These are phyloP conservation scores for Encarsia formosa DNA, from an alignment of 2,888 invertebrate genomes.

Conservation along the genomic window DNA sequence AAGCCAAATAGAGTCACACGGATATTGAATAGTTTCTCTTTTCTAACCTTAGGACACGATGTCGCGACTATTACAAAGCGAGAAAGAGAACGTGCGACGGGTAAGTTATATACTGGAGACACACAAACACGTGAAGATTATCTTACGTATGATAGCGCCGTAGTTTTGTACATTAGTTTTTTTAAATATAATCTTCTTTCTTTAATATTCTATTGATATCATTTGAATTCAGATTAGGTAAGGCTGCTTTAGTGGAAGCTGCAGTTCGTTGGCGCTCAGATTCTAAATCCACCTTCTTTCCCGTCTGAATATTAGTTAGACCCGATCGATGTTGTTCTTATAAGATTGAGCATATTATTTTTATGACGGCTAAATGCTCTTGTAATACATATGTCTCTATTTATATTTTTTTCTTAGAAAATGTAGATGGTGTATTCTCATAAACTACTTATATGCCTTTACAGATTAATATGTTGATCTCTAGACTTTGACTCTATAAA, in stretches of 20 bases:
- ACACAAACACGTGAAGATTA: too few species aligned
- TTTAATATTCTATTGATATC: slow-evolving; percentile 11
- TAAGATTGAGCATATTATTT: slow-evolving; percentile 12
- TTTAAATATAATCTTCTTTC: slow-evolving; percentile 18
- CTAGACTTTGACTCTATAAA: too few species aligned
- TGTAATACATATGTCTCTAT: too few species aligned
- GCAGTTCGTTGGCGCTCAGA: slow-evolving; percentile 32
- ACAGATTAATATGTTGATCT: too few species aligned
- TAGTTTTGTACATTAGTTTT: slow-evolving; percentile 25
- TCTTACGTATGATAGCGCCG: too few species aligned
- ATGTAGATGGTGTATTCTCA: too few species aligned
- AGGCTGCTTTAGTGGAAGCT: slow-evolving; percentile 34
- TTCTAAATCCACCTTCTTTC: slow-evolving; percentile 10
- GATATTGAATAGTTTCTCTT: slow-evolving; percentile 34
- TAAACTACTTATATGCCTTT: too few species aligned
- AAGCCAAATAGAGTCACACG: slow-evolving; percentile 9
- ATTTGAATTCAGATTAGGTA: slow-evolving; percentile 22
- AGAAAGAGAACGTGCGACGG: slow-evolving; percentile 36
- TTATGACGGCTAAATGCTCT: slow-evolving; percentile 12
- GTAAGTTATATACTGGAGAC: slow-evolving; percentile 34
- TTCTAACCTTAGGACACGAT: slow-evolving; percentile 35
- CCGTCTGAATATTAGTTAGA: slow-evolving; percentile 16
- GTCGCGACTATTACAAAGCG: slow-evolving; percentile 35
- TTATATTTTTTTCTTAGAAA: too few species aligned
- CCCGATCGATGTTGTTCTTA: slow-evolving; percentile 11